Evolutionary conservation across 2,797 vertebrate genomes (phyloP).

Genomic region (Tragopan temminckii): DNA sequence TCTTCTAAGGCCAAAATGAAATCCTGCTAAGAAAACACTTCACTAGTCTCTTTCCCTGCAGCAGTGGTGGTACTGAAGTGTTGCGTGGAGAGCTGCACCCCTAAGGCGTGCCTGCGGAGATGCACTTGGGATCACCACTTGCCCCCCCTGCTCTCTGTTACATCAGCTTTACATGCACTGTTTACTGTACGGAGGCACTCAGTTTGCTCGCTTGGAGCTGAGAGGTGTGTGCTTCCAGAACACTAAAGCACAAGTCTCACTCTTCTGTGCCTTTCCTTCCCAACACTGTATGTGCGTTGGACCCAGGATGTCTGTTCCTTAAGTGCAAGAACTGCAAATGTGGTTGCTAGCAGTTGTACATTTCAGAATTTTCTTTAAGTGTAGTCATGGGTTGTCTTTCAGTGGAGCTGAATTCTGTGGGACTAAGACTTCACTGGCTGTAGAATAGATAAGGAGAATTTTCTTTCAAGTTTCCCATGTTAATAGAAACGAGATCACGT

Average conservation of each 20-base stretch:
- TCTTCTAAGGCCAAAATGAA: slow-evolving; percentile 38
- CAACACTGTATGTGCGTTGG: fast-evolving
- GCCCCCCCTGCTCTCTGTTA: neutral
- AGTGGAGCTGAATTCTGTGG: neutral
- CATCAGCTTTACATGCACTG: neutral
- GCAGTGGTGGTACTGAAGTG: neutral
- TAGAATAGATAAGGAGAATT: neutral
- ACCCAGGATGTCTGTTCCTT: neutral
- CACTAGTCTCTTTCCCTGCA: neutral
- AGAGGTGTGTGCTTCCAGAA: neutral
- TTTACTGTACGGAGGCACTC: neutral
- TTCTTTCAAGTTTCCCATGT: neutral
- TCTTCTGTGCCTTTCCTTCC: neutral
- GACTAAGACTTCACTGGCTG: neutral
- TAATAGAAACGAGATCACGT: neutral
- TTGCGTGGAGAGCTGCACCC: neutral
- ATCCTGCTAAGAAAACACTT: neutral
- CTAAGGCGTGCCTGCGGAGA: neutral
- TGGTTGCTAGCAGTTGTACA: neutral
- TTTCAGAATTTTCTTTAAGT: neutral
- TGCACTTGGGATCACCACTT: neutral
- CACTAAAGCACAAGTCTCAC: neutral
- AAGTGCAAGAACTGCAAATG: neutral
- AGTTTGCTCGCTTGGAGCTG: neutral
- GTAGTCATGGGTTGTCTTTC: fast-evolving